Base-by-base conservation (phyloP, 2,113 vertebrate genomes). In the Cryptomyrus ogoouensis region DNA sequence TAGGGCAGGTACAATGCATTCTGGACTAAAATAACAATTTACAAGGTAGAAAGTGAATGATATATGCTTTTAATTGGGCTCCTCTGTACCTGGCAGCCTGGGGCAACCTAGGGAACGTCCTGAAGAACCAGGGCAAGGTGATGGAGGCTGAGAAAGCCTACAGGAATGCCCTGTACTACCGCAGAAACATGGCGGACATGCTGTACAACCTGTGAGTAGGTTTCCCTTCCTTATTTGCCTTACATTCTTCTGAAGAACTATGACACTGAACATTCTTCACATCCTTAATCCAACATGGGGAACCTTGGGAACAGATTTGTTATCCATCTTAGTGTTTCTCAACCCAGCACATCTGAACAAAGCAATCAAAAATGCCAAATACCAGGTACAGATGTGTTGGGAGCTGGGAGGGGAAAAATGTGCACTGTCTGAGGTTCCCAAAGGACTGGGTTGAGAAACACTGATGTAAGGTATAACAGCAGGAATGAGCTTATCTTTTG, bases 121-220 rank as follows among this genome's bases (percentile, higher is more conserved):
- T 99, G 93, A 99, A 99, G 96, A 99, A 98, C 97, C 98, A 99
- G 95, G 97, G 97, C 90, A 97, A 99, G 95, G 97, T 99, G 96
- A 94, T 96, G 53, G 97, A 98, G 96, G 98, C 98, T 56, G 98
- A 99, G 94, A 96, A 93, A 92, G 98, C 98, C 49, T 99, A 99
- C 92, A 97, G 98, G 94, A 99, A 99, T 90, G 98, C 98, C 92
- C 96, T 99, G 93, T 98, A 98, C 94, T 99, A 98, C 94, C 97
- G 98, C 91, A 98, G 98, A 95, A 99, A 99, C 96, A 99, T 99
- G 98, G 98, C 98, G 1, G 98, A 99, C 94, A 99, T 99, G 98
- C 97, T 99, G 92, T 99, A 99, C 93, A 99, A 99, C 95, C 96
- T 99, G 98, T 80, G 74, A 80, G 74, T 77, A 77, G 70, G 70